phyloP scores from a whole-genome alignment of 2,888 invertebrate species.

The Lacanobia oleracea region DNA sequence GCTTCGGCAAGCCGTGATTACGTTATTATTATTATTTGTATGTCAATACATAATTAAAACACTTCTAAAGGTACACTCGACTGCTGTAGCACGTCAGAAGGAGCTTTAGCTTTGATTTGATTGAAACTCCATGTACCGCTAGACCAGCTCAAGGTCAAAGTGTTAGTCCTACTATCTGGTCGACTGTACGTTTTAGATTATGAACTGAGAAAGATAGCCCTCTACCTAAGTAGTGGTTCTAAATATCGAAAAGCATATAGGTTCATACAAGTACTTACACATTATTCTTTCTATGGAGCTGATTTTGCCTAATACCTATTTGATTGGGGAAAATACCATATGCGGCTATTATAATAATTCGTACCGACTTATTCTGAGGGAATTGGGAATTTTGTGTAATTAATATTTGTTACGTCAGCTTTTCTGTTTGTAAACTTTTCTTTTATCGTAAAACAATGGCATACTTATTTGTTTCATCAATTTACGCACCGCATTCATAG shows the following conservation, averaged over 20 bases:
- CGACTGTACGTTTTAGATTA: neutral
- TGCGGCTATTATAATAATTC: neutral
- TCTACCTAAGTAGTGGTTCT: too few species aligned
- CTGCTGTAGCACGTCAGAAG: neutral
- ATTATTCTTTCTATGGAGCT: neutral
- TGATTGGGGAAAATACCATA: slow-evolving; percentile 1
- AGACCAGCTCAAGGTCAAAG: neutral
- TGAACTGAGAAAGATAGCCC: too few species aligned
- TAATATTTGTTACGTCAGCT: neutral
- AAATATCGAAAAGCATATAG: neutral
- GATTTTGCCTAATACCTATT: slow-evolving; percentile 5
- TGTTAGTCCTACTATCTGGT: neutral
- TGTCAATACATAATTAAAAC: neutral
- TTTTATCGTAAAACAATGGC: neutral
- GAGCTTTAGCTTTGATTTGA: neutral
- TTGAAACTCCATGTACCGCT: neutral
- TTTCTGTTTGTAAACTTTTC: neutral
- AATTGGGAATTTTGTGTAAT: neutral
- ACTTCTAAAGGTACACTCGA: neutral
- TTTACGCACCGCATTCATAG: slow-evolving; percentile 28
- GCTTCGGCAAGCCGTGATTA: neutral
- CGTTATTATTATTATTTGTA: neutral
- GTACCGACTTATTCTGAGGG: neutral
- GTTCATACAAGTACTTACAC: neutral
- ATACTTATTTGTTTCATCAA: neutral